These are phyloP conservation scores for Thereva unica DNA, from an alignment of 2,888 invertebrate species.

Conservation along the genomic window DNA sequence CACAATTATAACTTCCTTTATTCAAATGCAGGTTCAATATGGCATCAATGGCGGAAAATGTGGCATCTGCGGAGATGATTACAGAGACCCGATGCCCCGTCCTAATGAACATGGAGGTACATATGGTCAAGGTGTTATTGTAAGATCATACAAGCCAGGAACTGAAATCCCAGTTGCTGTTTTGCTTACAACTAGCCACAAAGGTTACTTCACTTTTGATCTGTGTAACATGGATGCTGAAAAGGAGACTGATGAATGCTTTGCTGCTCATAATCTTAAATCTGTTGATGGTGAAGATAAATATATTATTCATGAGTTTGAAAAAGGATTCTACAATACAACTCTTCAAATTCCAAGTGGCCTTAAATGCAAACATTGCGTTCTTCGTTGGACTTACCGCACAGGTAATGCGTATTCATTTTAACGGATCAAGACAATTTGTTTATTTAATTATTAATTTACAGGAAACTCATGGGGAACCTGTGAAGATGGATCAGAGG, in stretches of 20 bases:
- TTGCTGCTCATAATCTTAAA: conserved; percentile 51
- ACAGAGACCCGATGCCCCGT: conserved; percentile 53
- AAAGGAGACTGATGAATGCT: conserved; percentile 59
- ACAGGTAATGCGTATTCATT: conserved; percentile 48
- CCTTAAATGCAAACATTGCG: conserved; percentile 58
- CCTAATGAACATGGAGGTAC: conserved; percentile 58
- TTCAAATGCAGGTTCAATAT: conserved; percentile 53
- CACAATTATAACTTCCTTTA: not conserved
- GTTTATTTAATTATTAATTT: not conserved
- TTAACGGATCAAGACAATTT: not conserved
- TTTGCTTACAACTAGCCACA: conserved; percentile 54
- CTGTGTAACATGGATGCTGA: conserved; percentile 56
- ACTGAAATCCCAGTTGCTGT: conserved; percentile 48
- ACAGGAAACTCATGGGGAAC: conserved; percentile 55
- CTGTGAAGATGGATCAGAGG: conserved; percentile 49
- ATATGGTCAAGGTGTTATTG: conserved; percentile 56
- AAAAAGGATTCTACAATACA: conserved; percentile 42
- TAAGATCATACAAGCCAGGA: conserved; percentile 51
- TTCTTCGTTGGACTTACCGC: conserved; percentile 59
- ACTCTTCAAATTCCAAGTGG: conserved; percentile 51
- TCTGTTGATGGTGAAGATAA: conserved; percentile 43
- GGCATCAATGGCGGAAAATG: conserved; percentile 54
- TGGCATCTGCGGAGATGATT: conserved; percentile 60
- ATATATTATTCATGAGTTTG: conserved; percentile 27
- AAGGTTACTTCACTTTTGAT: conserved; percentile 55